These are phyloP conservation scores for Hemicentrotus pulcherrimus DNA, from an alignment of 35 echinoderm and acorn worm genomes.

Conservation along the genomic window DNA sequence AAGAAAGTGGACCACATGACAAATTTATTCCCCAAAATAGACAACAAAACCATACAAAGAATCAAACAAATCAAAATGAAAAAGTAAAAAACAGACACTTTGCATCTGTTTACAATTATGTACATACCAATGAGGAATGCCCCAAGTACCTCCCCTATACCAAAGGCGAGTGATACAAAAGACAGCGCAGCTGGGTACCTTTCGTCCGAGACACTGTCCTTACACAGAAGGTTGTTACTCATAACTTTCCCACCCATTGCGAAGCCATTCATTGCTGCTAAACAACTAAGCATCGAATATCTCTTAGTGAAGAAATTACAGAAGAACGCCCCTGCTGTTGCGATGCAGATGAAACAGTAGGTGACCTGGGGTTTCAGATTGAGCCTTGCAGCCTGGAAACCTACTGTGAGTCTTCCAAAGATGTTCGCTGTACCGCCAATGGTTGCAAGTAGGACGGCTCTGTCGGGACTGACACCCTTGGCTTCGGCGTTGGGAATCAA, in stretches of 20 bases:
- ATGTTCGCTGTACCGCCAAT: background rate
- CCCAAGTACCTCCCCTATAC: background rate
- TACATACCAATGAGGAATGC: background rate
- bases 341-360: background rate
- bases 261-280: background rate
- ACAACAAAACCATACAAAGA: too few species aligned
- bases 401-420: background rate
- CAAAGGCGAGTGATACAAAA: background rate
- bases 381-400: background rate
- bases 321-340: background rate
- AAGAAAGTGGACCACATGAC: too few species aligned
- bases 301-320: background rate
- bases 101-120: too few species aligned
- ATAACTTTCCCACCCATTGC: background rate
- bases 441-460: constrained; percentile 1
- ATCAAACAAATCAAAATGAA: too few species aligned
- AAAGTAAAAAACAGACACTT: too few species aligned
- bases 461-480: background rate
- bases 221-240: background rate
- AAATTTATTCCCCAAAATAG: too few species aligned
- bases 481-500: constrained; percentile 23
- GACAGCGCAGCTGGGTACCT: background rate
- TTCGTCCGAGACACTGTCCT: background rate
- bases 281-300: background rate
- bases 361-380: background rate